Conservation (phyloP, 2,888 invertebrate genomes). For the Gnatocerus cornutus region DNA sequence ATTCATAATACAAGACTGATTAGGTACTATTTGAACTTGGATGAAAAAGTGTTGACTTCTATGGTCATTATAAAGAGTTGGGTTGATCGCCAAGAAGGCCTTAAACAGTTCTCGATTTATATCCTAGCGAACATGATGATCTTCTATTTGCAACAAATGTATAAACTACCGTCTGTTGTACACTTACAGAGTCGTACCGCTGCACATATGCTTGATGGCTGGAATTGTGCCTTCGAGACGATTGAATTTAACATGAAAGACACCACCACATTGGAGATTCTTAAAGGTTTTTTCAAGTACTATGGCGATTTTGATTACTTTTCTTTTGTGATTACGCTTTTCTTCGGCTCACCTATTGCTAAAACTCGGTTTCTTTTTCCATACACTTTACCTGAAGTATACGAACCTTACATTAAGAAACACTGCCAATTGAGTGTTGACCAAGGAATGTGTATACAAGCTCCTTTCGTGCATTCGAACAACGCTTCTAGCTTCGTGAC, state of each 20-base stretch:
- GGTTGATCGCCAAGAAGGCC: no score
- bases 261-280: neutral
- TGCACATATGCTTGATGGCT: neutral
- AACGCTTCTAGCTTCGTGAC: neutral
- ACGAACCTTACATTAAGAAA: neutral
- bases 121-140: neutral
- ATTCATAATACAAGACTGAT: neutral
- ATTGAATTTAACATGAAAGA: neutral
- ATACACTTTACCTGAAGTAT: slow-evolving; percentile 3
- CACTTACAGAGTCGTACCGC: neutral
- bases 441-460: slow-evolving; percentile 12
- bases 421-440: neutral
- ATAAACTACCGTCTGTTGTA: neutral
- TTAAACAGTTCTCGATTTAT: no score
- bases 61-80: no score
- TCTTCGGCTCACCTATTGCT: neutral
- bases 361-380: neutral
- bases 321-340: slow-evolving; percentile 5
- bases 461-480: slow-evolving; percentile 3
- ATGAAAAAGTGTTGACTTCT: neutral
- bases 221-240: neutral
- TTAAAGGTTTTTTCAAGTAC: slow-evolving; percentile 1
- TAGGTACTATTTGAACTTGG: neutral
- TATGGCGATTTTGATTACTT: slow-evolving; percentile 12
- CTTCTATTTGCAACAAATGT: neutral